Base-by-base conservation (phyloP, 2,888 invertebrate genomes). In the Thecocarcelia acutangulata region DNA sequence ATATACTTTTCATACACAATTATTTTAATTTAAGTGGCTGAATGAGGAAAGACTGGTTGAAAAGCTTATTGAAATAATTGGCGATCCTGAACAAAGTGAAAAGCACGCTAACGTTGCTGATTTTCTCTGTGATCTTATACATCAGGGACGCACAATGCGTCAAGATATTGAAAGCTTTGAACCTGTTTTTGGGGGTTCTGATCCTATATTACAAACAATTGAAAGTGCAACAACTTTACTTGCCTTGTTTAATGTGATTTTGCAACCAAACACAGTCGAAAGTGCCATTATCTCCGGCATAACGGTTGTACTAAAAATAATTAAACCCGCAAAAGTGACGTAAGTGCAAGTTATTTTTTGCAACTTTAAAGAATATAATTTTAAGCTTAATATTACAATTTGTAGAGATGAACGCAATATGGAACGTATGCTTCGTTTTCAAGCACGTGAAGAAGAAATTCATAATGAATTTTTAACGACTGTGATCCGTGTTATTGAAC, bases 71-170 rank as follows among this genome's bases (percentile, higher is more conserved):
- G 92, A 91, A 86, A 92, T 93, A 85, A 91, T 93, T 87, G 89
- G 94, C 87, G 93, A 94, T 83, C 92, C 93, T 84, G 91, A 93
- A 85, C 94, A 95, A 87, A 92, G 93, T 86, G 95, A 95, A 87
- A 94, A 95, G 87, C 96, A 97, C 89, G 93, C 93, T 87, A 97
- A 97, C 92, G 96, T 96, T 87, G 94, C 97, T 86, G 95, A 96
- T 91, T 93, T 97, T 91, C 93, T 98, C 87, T 95, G 96, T 92
- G 97, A 97, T 92, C 94, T 97, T 89, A 93, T 97, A 85, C 92
- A 93, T 87, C 93, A 93, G 88, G 93, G 94, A 83, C 92, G 94
- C 85, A 86, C 87, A 58, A 89, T 90, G 89, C 92, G 93, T 87
- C 92, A 92, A 81, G 94, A 94, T 89, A 93, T 87, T 85, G 90